These are phyloP conservation scores for Philantomba maxwellii DNA, from an alignment of 2,113 vertebrate species.

Conservation along the genomic window DNA sequence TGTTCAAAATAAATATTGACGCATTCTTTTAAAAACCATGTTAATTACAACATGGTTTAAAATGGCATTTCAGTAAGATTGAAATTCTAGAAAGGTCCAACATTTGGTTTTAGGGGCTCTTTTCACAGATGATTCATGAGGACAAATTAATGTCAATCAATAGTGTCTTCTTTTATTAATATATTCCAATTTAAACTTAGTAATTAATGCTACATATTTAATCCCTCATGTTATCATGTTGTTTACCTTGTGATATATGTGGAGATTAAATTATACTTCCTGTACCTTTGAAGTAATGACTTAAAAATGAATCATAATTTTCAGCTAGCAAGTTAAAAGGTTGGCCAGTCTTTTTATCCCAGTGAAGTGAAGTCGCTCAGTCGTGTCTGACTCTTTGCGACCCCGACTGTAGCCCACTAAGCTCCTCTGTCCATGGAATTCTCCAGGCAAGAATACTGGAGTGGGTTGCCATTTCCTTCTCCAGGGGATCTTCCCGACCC, in stretches of 20 bases:
- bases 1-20: constrained; percentile 41
- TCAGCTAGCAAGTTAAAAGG: constrained; percentile 31
- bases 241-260: neutral
- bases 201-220: constrained; percentile 14
- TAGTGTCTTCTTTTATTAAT: neutral
- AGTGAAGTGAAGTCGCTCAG: neutral
- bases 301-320: constrained; percentile 51
- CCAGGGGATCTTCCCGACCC: no score
- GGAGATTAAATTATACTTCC: constrained; percentile 19
- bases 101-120: neutral
- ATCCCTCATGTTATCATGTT: constrained; percentile 24
- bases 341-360: neutral
- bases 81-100: constrained; percentile 29
- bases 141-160: neutral
- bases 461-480: no score
- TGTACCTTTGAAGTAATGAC: constrained; percentile 29
- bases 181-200: constrained; percentile 28
- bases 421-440: no score
- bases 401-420: no score
- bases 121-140: neutral
- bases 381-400: no score
- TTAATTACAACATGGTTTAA: neutral
- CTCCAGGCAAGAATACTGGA: no score
- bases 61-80: constrained; percentile 15
- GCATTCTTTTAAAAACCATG: constrained; percentile 10